Evolutionary conservation across 2,113 vertebrate species (phyloP), one percentile per base, ranked within the genome.

Genomic region (Scatophagus argus): DNA sequence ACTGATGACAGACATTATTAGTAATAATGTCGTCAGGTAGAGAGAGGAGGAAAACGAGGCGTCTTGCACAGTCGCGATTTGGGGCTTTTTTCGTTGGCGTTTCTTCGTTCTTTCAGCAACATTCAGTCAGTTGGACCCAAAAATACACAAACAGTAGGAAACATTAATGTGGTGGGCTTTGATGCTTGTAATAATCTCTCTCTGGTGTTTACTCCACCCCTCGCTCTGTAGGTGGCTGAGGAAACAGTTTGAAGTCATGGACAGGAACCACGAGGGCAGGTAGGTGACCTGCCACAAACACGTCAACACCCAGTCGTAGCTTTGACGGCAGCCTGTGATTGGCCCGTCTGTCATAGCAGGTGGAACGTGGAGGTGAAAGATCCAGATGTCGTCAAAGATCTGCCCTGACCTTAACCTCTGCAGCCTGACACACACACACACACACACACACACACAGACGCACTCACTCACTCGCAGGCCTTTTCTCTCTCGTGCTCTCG

Each of bases 201-300:
- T 49, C 25, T 61, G 8, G 2, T 51, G 36, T 71, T 69, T 25
- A 52, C 62, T 36, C 19, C 52, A 1, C n/a, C 55, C 8, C 39
- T 58, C 46, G 8, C 32, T 44, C 61, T 68, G 27, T 47, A 97
- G 96, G 89, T 97, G 96, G 96, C 90, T 97, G 69, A 82, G 95
- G 85, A 97, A 96, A 61, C 96, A 96, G 92, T 97, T 96, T 79
- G 95, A 96, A 2, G 81, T 90, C 60, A 95, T 96, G 96, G 96
- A 97, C 88, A 87, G 96, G 78, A 94, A 68, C 0, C 93, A 92
- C 46, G 96, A 96, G 82, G 96, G 96, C 91, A 96, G 96, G 96
- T 97, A 89, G 88, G 95, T 81, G 43, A 79, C 72, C 38, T 36
- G 2, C 75, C 38, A 4, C 58, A 44, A 52, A 74, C 75, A 67